Percentiles rank a stretch among this genome's conserved stretches.
These are phyloP conservation scores for Alectoris magna DNA, from an alignment of 2,797 vertebrate species.

Conservation along the genomic window DNA sequence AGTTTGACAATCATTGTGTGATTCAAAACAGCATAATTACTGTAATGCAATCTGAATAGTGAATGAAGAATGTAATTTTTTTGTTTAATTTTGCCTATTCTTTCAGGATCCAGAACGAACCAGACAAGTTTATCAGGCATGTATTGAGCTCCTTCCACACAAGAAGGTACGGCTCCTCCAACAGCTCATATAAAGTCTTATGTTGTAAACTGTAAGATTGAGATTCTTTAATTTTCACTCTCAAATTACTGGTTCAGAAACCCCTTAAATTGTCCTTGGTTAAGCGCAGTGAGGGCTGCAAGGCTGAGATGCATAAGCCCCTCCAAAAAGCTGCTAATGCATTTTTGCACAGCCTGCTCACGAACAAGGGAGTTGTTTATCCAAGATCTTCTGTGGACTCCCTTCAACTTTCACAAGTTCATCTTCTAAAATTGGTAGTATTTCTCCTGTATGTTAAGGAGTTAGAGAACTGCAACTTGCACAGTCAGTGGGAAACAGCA, in stretches of 20 bases:
- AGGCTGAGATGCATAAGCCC: fast-evolving
- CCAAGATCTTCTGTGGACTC: background rate
- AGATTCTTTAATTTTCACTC: background rate
- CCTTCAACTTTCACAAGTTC: fast-evolving
- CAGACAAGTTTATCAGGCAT: constrained; percentile 95
- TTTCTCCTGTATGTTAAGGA: background rate
- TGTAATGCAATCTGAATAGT: background rate
- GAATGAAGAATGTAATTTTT: background rate
- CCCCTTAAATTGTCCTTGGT: background rate
- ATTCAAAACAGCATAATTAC: background rate
- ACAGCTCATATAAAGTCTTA: background rate
- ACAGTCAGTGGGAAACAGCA: background rate
- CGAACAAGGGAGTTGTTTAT: background rate
- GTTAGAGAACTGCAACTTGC: background rate
- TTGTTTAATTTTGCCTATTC: background rate
- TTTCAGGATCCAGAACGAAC: constrained; percentile 92
- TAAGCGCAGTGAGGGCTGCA: background rate
- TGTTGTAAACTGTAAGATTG: background rate
- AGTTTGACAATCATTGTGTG: fast-evolving
- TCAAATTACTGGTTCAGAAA: background rate
- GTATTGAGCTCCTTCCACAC: constrained; percentile 94
- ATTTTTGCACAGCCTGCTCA: background rate
- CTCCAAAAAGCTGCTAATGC: fast-evolving
- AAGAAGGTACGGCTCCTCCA: constrained; percentile 88
- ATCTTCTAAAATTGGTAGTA: fast-evolving